Evolutionary conservation across 2,888 invertebrate species (phyloP).

Genomic region (Tuta absoluta): DNA sequence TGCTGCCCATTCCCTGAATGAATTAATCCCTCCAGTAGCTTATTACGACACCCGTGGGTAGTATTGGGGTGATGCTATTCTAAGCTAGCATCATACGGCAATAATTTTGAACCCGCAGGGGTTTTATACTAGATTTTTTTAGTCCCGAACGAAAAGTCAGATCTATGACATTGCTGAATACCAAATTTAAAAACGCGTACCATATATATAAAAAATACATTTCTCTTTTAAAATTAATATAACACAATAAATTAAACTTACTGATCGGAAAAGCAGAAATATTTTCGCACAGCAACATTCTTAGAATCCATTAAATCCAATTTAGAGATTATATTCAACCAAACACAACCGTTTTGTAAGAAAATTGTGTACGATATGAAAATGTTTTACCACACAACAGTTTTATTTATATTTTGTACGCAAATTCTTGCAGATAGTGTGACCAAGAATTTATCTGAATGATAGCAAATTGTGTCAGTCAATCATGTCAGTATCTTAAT

Average conservation of each 20-base stretch:
- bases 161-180: too few relatives aligned
- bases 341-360: constrained; percentile 1
- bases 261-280: constrained; percentile 36
- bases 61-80: too few relatives aligned
- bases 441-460: background rate
- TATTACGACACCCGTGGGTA: too few relatives aligned
- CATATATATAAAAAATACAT: too few relatives aligned
- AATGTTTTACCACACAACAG: background rate
- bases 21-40: too few relatives aligned
- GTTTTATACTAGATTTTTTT: too few relatives aligned
- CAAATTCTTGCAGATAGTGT: constrained; percentile 22
- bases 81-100: too few relatives aligned
- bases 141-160: too few relatives aligned
- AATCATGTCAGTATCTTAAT: constrained; percentile 7
- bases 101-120: too few relatives aligned
- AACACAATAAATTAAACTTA: constrained; percentile 31
- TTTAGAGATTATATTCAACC: background rate
- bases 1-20: too few relatives aligned
- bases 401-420: constrained; percentile 20
- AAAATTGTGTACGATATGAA: constrained; percentile 15
- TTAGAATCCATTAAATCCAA: constrained; percentile 34
- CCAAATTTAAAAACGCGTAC: too few relatives aligned
- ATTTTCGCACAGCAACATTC: constrained; percentile 34
- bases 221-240: too few relatives aligned
- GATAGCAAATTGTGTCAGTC: constrained; percentile 16